Evolutionary conservation across 2,113 vertebrate species (phyloP).

Genomic region (Poeciliopsis retropinna): DNA sequence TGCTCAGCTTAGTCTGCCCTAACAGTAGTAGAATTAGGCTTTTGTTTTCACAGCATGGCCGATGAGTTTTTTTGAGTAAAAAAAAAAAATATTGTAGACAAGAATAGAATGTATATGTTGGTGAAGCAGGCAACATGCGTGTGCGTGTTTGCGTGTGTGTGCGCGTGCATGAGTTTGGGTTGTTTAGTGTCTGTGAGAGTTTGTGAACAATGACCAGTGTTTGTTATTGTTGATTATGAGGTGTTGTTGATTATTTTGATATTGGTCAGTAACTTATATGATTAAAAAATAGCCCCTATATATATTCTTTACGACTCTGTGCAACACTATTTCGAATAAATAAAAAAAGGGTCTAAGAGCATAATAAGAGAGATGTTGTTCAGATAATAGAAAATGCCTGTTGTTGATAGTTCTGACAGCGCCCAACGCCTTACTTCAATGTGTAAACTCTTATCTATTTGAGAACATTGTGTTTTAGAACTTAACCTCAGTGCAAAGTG

Average conservation of each 20-base stretch:
- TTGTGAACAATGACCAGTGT: conserved; percentile 75
- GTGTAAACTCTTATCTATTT: conserved; percentile 86
- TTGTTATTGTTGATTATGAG: conserved; percentile 67
- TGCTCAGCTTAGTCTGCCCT: conserved; percentile 83
- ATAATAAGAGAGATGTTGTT: conserved; percentile 80
- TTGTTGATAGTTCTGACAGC: conserved; percentile 90
- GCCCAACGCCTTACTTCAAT: conserved; percentile 97
- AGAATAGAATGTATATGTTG: conserved; percentile 66
- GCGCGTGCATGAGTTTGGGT: conserved; percentile 62
- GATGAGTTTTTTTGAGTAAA: conserved; percentile 66
- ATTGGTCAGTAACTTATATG: conserved; percentile 66
- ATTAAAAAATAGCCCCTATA: conserved; percentile 52
- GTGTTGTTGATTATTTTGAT: conserved; percentile 72
- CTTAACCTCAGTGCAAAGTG: conserved; percentile 86
- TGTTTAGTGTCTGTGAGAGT: conserved; percentile 72
- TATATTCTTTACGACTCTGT: conserved; percentile 56
- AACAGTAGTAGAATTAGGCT: conserved; percentile 77
- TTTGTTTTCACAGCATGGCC: conserved; percentile 78
- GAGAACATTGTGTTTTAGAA: conserved; percentile 87
- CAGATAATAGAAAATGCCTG: conserved; percentile 84
- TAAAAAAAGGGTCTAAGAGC: conserved; percentile 79
- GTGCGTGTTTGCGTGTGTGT: conserved; percentile 47
- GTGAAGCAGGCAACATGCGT: conserved; percentile 60
- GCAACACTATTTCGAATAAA: conserved; percentile 64
- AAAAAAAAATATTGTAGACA: conserved; percentile 34